Evolutionary conservation across 2,113 vertebrate species (phyloP).

Genomic region (Pyxicephalus adspersus): DNA sequence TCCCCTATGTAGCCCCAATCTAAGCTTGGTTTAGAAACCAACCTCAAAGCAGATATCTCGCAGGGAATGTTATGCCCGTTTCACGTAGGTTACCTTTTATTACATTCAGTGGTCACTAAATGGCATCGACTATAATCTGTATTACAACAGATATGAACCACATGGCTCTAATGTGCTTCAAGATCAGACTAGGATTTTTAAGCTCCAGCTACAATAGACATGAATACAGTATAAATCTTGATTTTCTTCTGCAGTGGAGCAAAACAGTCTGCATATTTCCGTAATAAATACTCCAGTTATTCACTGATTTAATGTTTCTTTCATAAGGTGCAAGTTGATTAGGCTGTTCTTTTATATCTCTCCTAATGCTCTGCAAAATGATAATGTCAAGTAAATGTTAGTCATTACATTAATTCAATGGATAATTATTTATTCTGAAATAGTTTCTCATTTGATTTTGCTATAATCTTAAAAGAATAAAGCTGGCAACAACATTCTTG

Average conservation of each 20-base stretch:
- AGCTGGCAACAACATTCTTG: conserved; percentile 1
- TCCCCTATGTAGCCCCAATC: too few relatives aligned
- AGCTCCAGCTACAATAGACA: neutral
- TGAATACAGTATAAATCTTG: neutral
- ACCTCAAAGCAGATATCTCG: too few relatives aligned
- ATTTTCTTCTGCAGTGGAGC: neutral
- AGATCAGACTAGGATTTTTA: neutral
- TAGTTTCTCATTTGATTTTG: conserved; percentile 33
- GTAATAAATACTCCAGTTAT: conserved; percentile 1
- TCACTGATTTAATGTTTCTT: conserved; percentile 13
- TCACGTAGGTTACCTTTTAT: too few relatives aligned
- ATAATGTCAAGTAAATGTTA: conserved; percentile 48
- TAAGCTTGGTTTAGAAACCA: too few relatives aligned
- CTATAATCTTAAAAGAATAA: conserved; percentile 26
- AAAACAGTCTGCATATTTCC: neutral
- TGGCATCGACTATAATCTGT: neutral
- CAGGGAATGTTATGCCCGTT: too few relatives aligned
- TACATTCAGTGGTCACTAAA: too few relatives aligned
- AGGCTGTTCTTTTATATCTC: conserved; percentile 21
- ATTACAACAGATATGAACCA: neutral
- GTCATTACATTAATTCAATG: conserved; percentile 52
- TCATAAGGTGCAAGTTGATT: conserved; percentile 17
- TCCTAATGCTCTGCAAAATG: conserved; percentile 35
- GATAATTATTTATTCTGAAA: conserved; percentile 51
- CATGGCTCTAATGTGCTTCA: neutral